Percentiles rank a stretch among this genome's conserved stretches.
phyloP scores from a whole-genome alignment of 2,888 invertebrate species.

The Machimus rusticus region DNA sequence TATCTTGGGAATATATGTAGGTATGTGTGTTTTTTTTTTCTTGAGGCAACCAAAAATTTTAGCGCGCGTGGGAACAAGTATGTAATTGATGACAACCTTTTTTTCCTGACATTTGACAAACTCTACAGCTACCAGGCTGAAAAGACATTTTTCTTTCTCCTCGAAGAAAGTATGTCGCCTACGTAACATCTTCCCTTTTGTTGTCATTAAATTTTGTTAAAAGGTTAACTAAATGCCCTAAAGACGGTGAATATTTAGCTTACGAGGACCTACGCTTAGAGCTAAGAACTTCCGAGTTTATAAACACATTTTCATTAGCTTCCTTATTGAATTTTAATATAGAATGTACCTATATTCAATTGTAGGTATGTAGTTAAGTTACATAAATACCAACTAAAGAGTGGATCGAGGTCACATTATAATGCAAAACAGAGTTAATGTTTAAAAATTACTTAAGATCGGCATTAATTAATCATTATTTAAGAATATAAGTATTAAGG shows the following conservation, averaged over 20 bases:
- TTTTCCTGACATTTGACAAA: neutral
- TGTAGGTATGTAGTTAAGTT: too few relatives aligned
- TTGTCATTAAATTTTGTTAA: neutral
- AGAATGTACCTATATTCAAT: too few relatives aligned
- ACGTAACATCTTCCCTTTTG: neutral
- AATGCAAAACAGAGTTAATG: too few relatives aligned
- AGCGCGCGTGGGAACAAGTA: neutral
- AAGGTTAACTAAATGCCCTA: neutral
- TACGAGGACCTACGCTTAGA: neutral
- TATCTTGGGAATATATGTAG: neutral
- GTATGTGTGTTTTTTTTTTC: neutral
- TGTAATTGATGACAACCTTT: slow-evolving; percentile 26
- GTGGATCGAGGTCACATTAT: too few relatives aligned
- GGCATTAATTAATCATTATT: too few relatives aligned
- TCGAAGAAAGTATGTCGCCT: neutral
- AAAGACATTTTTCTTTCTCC: neutral
- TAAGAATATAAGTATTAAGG: too few relatives aligned
- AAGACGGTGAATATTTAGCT: neutral
- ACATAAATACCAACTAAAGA: too few relatives aligned
- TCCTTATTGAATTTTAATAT: too few relatives aligned
- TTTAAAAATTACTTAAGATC: too few relatives aligned
- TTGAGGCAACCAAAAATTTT: neutral
- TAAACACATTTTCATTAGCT: neutral
- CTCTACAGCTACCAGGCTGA: neutral
- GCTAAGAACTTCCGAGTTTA: neutral